These are phyloP conservation scores for Sussaba pulchella DNA, from an alignment of 2,888 invertebrate genomes.

Conservation along the genomic window DNA sequence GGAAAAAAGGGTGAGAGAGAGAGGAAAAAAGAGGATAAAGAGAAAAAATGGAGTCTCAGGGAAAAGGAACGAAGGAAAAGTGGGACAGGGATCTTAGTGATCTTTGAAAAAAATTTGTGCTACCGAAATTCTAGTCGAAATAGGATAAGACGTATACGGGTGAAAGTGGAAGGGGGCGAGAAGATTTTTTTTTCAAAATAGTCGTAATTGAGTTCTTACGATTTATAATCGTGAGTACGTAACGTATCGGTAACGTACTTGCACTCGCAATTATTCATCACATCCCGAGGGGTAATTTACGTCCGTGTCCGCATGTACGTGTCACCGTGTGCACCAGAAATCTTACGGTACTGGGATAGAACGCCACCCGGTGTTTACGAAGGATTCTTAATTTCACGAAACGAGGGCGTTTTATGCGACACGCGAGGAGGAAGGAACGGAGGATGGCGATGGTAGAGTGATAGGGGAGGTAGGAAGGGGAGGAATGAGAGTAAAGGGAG, in stretches of 20 bases:
- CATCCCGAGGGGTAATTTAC: constrained; percentile 12
- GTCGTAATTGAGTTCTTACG: too few species aligned
- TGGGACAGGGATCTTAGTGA: too few species aligned
- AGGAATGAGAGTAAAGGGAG: constrained; percentile 4
- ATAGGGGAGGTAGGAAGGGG: constrained; percentile 14
- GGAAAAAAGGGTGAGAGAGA: constrained; percentile 38
- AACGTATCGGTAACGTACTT: constrained; percentile 21
- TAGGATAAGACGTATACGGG: too few species aligned
- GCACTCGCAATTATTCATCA: neutral
- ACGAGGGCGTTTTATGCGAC: constrained; percentile 60
- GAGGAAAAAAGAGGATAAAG: constrained; percentile 23
- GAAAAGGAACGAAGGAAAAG: too few species aligned
- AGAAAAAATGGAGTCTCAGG: too few species aligned
- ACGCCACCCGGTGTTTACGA: constrained; percentile 58
- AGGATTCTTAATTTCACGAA: constrained; percentile 61
- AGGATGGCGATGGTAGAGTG: too few species aligned
- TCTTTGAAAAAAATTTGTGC: too few species aligned
- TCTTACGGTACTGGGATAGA: constrained; percentile 38
- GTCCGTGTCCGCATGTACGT: constrained; percentile 8
- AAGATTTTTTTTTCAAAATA: too few species aligned
- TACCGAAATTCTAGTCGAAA: too few species aligned
- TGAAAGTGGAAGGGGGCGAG: too few species aligned
- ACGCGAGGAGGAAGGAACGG: too few species aligned
- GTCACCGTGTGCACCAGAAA: constrained; percentile 26
- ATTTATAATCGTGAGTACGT: too few species aligned